Conservation (phyloP, 1,140 invertebrate species). For the Catajapyx aquilonaris region DNA sequence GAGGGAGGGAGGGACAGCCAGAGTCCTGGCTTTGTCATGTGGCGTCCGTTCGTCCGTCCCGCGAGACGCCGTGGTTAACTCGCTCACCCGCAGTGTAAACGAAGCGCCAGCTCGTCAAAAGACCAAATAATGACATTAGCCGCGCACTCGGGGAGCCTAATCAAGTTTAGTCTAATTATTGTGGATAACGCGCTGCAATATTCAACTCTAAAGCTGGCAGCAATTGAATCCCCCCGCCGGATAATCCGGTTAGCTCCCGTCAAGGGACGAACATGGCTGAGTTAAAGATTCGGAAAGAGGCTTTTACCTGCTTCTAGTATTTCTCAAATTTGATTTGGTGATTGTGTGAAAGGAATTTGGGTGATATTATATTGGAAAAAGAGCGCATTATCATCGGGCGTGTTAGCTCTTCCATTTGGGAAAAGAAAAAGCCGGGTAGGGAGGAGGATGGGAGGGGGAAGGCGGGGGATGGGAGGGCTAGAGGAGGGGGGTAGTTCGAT, state of each 20-base stretch:
- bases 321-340: neutral
- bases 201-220: conserved; percentile 1
- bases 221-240: neutral
- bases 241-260: neutral
- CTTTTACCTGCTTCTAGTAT: conserved; percentile 1
- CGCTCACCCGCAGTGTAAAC: neutral
- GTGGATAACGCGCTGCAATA: conserved; percentile 1
- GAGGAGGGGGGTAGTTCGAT: too few relatives aligned
- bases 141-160: neutral
- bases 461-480: too few relatives aligned
- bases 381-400: neutral
- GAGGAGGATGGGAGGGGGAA: too few relatives aligned
- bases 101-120: neutral
- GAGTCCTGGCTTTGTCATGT: conserved; percentile 1
- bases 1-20: too few relatives aligned
- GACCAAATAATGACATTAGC: conserved; percentile 1
- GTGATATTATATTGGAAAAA: conserved; percentile 1
- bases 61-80: neutral
- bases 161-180: neutral
- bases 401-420: conserved; percentile 1
- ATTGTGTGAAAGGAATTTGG: conserved; percentile 1
- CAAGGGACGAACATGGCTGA: neutral
- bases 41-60: neutral
- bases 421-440: too few relatives aligned
- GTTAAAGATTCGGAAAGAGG: neutral